Base-by-base conservation (phyloP, 1,140 invertebrate species). In the Heliothis subflexa region DNA sequence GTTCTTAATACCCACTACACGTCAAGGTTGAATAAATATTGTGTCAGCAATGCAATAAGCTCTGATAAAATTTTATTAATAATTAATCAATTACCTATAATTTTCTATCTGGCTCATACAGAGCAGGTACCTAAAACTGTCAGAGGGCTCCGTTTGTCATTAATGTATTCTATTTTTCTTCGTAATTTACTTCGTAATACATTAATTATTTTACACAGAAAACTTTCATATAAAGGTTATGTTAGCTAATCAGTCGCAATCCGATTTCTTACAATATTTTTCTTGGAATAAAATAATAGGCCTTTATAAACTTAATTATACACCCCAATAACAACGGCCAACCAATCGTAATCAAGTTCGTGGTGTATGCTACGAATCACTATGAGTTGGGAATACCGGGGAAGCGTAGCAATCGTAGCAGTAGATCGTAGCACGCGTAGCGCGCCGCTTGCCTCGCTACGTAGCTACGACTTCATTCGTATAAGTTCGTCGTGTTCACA, bases 341-440 rank as follows among this genome's bases (percentile, higher is more conserved):
- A 66, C 40, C 13, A 66, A 18, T 47, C 5, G 4, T 59, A 21
- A 64, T 16, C 33, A 14, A 68, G 21, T 28, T 25, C 47, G 47
- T 49, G 21, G 47, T 21, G 10, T 62, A 14, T 72, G 21, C 52
- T 70, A 59, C 52, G 40, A 68, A 45, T 2, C 45, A 12, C 16
- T 25, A 25, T n/a, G 16, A 18, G 1, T 72, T 13, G 45, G 66
- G 21, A 28, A 49, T 28, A 25, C 18, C 47, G 21, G 13, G 47
- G 45, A 40, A 70, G 21, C 45, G 18, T 25, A 28, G 66, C 21
- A 16, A 45, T 33, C 70, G 70, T 72, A 72, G 70, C 70, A 77
- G 73, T 80, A 49, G 1, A 49, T 21, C 25, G 74, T 50, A 77
- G 73, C 49, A 13, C 57, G 74, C 64, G 64, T 72, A 61, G 66